phyloP scores from a whole-genome alignment of 2,888 invertebrate species.

The Philonicus albiceps region DNA sequence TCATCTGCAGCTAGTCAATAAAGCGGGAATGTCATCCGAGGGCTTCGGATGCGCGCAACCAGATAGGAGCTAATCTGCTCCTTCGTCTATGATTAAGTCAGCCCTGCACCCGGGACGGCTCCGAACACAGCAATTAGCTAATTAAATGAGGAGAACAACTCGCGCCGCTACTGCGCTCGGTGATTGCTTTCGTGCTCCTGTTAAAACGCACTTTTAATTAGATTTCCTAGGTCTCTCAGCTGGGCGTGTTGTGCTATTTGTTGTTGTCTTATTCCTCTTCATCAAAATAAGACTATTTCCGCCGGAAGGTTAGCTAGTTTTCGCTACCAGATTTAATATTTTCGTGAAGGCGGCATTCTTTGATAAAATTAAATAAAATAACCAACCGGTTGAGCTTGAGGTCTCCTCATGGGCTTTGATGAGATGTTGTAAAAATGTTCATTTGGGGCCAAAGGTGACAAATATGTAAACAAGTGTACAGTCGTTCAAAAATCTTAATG shows the following conservation, averaged over 20 bases:
- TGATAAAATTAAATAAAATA: not conserved
- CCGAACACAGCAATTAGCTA: conserved; percentile 16
- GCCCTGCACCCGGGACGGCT: conserved; percentile 10
- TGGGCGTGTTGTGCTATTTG: not conserved
- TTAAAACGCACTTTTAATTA: conserved; percentile 30
- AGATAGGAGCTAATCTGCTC: conserved; percentile 20
- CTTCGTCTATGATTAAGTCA: conserved; percentile 27
- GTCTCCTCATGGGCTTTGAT: too few species aligned
- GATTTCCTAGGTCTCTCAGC: conserved; percentile 2
- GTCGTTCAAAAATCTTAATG: too few species aligned
- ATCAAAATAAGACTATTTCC: not conserved
- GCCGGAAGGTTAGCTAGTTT: not conserved
- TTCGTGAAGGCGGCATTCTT: not conserved
- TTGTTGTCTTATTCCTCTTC: not conserved
- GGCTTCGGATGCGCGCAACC: not conserved
- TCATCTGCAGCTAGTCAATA: conserved; percentile 17
- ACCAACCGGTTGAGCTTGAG: too few species aligned
- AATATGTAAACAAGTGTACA: too few species aligned
- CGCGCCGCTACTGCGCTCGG: conserved; percentile 1
- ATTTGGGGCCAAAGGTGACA: too few species aligned
- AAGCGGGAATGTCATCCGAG: not conserved
- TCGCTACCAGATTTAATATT: not conserved
- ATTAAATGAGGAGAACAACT: conserved; percentile 23
- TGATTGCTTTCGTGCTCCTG: conserved; percentile 27
- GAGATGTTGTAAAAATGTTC: too few species aligned